phyloP scores from a whole-genome alignment of 1,140 invertebrate genomes.

The Caerostris darwini region DNA sequence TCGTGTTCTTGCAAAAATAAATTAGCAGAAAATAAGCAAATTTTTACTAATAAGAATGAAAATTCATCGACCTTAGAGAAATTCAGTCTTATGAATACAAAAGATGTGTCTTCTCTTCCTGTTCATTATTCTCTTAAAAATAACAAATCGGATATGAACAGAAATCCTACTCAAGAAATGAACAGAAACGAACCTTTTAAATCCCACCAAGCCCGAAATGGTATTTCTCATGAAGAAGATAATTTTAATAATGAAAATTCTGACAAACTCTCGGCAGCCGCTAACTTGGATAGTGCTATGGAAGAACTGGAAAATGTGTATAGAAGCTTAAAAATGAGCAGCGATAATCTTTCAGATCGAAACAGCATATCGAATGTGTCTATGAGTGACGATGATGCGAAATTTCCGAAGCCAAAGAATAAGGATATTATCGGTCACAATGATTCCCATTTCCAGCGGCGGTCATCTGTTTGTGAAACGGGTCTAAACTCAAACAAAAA shows the following conservation, averaged over 20 bases:
- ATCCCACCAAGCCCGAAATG: neutral
- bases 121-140: neutral
- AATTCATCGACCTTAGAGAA: neutral
- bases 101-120: slow-evolving; percentile 5
- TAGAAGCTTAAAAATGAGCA: slow-evolving; percentile 71
- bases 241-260: neutral
- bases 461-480: slow-evolving; percentile 31
- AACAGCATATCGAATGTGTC: slow-evolving; percentile 49
- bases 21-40: neutral
- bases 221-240: neutral
- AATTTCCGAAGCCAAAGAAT: slow-evolving; percentile 21
- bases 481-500: neutral
- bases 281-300: slow-evolving; percentile 75
- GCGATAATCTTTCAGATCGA: slow-evolving; percentile 71
- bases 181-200: neutral
- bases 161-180: neutral
- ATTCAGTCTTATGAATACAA: neutral
- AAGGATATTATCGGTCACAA: neutral
- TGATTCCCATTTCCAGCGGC: neutral
- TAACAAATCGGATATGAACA: neutral
- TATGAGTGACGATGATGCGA: slow-evolving; percentile 44
- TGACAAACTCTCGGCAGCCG: slow-evolving; percentile 54
- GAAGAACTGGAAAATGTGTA: slow-evolving; percentile 74
- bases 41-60: neutral
- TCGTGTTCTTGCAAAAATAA: slow-evolving; percentile 19